A percentile compares a stretch with the other conserved stretches of the same genome.
Evolutionary conservation across 2,888 invertebrate genomes (phyloP).

Genomic region (Esperia sulphurella): DNA sequence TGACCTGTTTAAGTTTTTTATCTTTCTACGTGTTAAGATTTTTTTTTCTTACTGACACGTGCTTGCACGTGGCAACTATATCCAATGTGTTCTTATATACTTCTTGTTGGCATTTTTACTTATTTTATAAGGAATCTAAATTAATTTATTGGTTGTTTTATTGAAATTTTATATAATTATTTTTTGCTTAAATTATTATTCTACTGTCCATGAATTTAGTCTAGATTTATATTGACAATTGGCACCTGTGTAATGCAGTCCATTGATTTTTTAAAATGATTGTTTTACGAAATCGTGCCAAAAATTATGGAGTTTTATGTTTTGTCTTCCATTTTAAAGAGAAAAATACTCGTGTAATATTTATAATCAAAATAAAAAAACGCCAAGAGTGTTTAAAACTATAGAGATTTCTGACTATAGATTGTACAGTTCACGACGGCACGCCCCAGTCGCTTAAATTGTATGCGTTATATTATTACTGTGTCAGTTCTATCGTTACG

Average conservation of each 20-base stretch:
- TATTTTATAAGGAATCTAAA: slow-evolving; percentile 78
- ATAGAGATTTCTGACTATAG: background rate
- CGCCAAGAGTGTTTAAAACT: slow-evolving; percentile 1
- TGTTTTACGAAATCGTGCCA: slow-evolving; percentile 47
- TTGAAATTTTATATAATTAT: slow-evolving; percentile 63
- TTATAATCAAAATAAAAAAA: background rate
- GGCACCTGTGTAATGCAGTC: slow-evolving; percentile 69
- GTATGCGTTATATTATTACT: too few species aligned
- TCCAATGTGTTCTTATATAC: slow-evolving; percentile 76
- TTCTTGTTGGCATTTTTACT: slow-evolving; percentile 79
- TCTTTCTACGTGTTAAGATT: slow-evolving; percentile 69
- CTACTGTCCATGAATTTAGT: slow-evolving; percentile 51
- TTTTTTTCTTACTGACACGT: slow-evolving; percentile 38
- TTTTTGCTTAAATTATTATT: slow-evolving; percentile 70
- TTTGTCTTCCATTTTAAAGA: slow-evolving; percentile 50
- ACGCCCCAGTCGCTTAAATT: too few species aligned
- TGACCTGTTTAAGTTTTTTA: slow-evolving; percentile 79
- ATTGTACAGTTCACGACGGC: too few species aligned
- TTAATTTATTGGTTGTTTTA: slow-evolving; percentile 80
- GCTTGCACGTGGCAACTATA: slow-evolving; percentile 46
- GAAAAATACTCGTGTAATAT: slow-evolving; percentile 6
- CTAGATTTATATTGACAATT: slow-evolving; percentile 52
- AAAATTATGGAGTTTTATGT: slow-evolving; percentile 43
- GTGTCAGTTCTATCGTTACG: too few species aligned
- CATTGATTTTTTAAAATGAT: slow-evolving; percentile 42